Percentiles rank a stretch among this genome's conserved stretches.
Conservation (phyloP, 2,797 vertebrate species). For the Halcyon smyrnensis region DNA sequence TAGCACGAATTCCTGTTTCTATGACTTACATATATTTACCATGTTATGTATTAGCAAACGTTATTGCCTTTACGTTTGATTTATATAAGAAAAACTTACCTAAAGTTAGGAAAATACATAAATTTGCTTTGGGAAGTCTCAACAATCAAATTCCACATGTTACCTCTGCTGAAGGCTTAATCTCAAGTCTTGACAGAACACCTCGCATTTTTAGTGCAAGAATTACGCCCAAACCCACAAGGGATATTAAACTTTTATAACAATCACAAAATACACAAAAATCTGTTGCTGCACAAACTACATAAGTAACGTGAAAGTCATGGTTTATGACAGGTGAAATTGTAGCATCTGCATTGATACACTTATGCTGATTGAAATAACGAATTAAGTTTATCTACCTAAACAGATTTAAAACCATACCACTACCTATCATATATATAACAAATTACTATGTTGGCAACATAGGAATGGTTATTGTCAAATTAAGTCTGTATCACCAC, state of each 20-base stretch:
- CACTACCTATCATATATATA: neutral
- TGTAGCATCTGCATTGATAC: neutral
- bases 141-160: neutral
- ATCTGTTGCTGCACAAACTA: neutral
- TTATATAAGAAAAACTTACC: neutral
- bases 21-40: neutral
- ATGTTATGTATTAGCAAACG: neutral
- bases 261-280: neutral
- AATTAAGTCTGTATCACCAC: neutral
- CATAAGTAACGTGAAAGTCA: neutral
- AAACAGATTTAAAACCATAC: neutral
- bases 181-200: neutral
- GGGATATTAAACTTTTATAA: neutral
- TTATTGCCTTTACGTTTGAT: neutral
- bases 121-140: neutral
- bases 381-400: neutral
- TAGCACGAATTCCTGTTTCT: neutral
- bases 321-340: neutral
- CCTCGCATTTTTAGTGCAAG: neutral
- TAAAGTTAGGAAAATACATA: neutral
- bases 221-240: neutral
- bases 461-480: neutral
- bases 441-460: neutral
- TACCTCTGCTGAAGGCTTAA: neutral
- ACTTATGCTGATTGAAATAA: neutral